Base-by-base conservation (phyloP, 2,888 invertebrate species). In the Alloscopus bannaensis region DNA sequence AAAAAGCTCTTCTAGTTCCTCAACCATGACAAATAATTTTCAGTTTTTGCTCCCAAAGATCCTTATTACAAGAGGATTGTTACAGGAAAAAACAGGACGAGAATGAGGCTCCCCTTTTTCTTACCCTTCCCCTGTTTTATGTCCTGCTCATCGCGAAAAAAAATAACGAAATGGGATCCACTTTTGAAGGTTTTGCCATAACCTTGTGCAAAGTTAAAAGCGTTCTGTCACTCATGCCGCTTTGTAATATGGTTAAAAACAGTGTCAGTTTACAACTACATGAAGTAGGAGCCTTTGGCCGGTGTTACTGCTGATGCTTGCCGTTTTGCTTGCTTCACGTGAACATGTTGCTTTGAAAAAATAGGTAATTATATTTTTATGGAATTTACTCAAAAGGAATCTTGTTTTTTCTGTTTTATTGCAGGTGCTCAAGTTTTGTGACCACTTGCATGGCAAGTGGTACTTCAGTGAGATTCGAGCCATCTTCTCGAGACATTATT, bases 401-500 rank as follows among this genome's bases (percentile, higher is more conserved):
- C 36, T 31, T 31, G 29, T 59, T 6, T 42, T 11, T 62, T 80
- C n/a, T 72, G 86, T 87, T 87, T 86, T 88, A 87, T 91, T 91
- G 0, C 93, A 97, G 97, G 94, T 97, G 69, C 89, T 99, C 86
- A 96, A 96, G 87, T 99, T 99, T 90, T 98, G 99, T 89, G 99
- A 99, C 88, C 96, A 98, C 89, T 92, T 98, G 60, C 99, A 99
- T 89, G 99, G 99, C 81, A 97, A 99, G 90, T 99, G 99, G 99
- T 98, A 98, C 91, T 99, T 99, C 91, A 96, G 96, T 86, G 99
- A 99, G 91, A 96, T 99, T 83, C 93, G 99, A 13, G 99, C 99
- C 81, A 98, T 99, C 87, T 99, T 99, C 91, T 96, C 98, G 11
- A 91, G 99, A 2, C 92, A 98, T 55, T 99, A 99, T 89, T 92